A percentile compares a stretch with the other conserved stretches of the same genome.
phyloP scores from a whole-genome alignment of 2,113 vertebrate species.

The Pseudolaguvia tuberculata region DNA sequence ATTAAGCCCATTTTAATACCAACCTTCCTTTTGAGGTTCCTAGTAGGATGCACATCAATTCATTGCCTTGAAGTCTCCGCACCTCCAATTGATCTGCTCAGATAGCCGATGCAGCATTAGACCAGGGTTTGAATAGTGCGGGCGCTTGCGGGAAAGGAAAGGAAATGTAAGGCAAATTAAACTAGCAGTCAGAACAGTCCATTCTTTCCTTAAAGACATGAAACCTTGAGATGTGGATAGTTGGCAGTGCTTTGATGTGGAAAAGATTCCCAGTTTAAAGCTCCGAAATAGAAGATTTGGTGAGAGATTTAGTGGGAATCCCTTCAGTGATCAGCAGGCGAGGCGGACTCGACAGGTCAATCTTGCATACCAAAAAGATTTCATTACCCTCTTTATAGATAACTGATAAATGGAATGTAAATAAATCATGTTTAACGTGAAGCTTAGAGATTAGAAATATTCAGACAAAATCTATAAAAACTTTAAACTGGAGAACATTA shows the following conservation, averaged over 20 bases:
- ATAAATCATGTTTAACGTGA: constrained; percentile 59
- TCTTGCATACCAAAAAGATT: constrained; percentile 53
- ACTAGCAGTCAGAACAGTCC: constrained; percentile 67
- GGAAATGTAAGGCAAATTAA: constrained; percentile 63
- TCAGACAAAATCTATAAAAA: constrained; percentile 45
- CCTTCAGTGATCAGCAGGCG: constrained; percentile 56
- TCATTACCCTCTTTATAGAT: constrained; percentile 54
- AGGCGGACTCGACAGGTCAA: constrained; percentile 52
- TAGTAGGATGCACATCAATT: constrained; percentile 68
- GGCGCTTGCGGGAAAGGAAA: constrained; percentile 52
- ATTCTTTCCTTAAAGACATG: constrained; percentile 68
- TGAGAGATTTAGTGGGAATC: constrained; percentile 55
- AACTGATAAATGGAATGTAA: constrained; percentile 14
- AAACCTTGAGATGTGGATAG: constrained; percentile 61
- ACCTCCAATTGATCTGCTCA: constrained; percentile 67
- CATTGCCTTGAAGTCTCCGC: constrained; percentile 66
- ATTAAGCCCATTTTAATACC: constrained; percentile 71
- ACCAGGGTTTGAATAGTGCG: constrained; percentile 54
- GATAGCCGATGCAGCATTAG: constrained; percentile 62
- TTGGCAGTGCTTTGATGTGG: constrained; percentile 67
- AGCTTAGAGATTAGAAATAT: constrained; percentile 55
- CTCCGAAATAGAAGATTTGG: constrained; percentile 61
- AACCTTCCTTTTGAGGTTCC: constrained; percentile 70
- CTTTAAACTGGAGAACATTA: constrained; percentile 61
- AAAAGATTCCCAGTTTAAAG: constrained; percentile 61